Evolutionary conservation across 2,797 vertebrate genomes (phyloP).

Genomic region (Enteromius anoplus): DNA sequence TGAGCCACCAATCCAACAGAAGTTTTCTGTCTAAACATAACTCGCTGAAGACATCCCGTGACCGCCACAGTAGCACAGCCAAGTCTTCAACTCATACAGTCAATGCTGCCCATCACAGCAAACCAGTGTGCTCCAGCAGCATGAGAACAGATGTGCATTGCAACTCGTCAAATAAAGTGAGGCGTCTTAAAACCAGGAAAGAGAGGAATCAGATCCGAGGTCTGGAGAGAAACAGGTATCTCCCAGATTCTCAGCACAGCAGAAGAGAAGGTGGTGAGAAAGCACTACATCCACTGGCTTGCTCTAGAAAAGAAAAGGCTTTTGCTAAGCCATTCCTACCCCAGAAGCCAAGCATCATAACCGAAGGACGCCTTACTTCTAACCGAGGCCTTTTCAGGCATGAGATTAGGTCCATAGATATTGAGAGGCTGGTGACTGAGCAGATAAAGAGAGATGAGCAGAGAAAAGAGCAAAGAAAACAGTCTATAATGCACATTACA

Average conservation of each 20-base stretch:
- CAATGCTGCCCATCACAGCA: conserved; percentile 33
- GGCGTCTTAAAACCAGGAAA: conserved; percentile 74
- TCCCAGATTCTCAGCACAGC: conserved; percentile 37
- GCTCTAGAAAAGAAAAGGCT: conserved; percentile 53
- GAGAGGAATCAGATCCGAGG: conserved; percentile 69
- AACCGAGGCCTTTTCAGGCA: conserved; percentile 87
- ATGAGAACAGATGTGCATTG: conserved; percentile 41
- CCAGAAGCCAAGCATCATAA: conserved; percentile 81
- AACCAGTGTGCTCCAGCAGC: conserved; percentile 23
- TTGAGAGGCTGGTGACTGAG: conserved; percentile 80
- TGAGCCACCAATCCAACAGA: conserved; percentile 44
- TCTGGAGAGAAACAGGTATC: conserved; percentile 44
- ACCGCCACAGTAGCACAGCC: conserved; percentile 51
- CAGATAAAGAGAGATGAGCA: conserved; percentile 57
- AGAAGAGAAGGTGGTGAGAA: conserved; percentile 54
- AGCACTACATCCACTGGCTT: conserved; percentile 30
- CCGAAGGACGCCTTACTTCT: conserved; percentile 81
- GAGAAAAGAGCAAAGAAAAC: conserved; percentile 46
- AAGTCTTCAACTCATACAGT: conserved; percentile 40
- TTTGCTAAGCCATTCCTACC: conserved; percentile 55
- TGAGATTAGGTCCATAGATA: conserved; percentile 87
- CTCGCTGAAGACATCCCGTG: conserved; percentile 39
- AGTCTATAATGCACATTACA: background rate
- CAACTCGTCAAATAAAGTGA: conserved; percentile 62
- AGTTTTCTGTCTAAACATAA: conserved; percentile 58